phyloP scores from a whole-genome alignment of 1,140 invertebrate genomes.

The Aporrectodea caliginosa region DNA sequence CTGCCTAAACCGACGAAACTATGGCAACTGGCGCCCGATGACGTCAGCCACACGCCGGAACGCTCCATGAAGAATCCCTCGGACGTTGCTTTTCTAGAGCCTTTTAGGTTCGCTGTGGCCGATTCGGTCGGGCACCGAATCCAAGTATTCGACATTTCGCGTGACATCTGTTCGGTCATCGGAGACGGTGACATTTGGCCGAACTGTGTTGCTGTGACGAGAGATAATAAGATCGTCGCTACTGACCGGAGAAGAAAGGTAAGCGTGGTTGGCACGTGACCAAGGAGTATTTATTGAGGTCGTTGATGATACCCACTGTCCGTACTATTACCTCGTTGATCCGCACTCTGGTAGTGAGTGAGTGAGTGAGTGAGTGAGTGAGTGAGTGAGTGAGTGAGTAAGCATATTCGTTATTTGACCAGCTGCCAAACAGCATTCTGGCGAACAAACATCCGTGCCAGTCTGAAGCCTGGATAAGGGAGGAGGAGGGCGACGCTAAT shows the following conservation, averaged over 20 bases:
- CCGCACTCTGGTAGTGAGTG: too few species aligned
- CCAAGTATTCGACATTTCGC: not conserved
- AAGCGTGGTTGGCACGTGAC: too few species aligned
- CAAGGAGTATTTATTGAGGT: too few species aligned
- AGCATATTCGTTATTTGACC: too few species aligned
- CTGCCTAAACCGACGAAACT: not conserved
- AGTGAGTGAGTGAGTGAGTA: too few species aligned
- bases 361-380: too few species aligned
- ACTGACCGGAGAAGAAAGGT: conserved; percentile 15
- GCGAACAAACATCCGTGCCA: too few species aligned
- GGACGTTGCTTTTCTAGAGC: conserved; percentile 21
- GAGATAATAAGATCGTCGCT: conserved; percentile 10
- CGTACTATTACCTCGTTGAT: too few species aligned
- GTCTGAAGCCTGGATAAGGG: too few species aligned
- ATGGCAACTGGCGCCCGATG: not conserved
- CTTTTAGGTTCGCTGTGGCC: conserved; percentile 12
- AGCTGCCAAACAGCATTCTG: too few species aligned
- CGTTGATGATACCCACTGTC: too few species aligned
- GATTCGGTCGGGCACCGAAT: conserved; percentile 24
- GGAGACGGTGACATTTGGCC: conserved; percentile 15
- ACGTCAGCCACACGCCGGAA: not conserved
- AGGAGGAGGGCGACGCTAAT: too few species aligned
- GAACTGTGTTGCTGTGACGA: conserved; percentile 8
- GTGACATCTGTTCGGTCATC: not conserved
- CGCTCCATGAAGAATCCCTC: not conserved